Evolutionary conservation across 2,797 vertebrate species (phyloP).

Genomic region (Lacerta bilineata): DNA sequence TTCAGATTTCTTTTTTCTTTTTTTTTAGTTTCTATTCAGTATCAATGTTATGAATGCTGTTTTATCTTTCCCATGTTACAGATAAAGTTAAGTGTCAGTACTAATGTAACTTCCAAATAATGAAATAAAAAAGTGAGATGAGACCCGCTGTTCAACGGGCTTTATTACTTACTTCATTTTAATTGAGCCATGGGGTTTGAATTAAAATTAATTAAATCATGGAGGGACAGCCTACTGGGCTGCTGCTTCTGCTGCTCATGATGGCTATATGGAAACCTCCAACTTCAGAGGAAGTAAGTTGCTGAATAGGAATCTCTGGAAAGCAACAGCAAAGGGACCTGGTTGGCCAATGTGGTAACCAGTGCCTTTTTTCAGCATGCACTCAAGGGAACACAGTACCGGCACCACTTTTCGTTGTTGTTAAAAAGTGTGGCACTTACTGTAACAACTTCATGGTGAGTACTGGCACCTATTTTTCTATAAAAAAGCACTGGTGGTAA

Average conservation of each 20-base stretch:
- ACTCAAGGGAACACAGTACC: no score
- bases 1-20: not conserved
- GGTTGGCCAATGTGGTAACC: not conserved
- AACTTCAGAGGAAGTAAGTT: not conserved
- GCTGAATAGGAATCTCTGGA: not conserved
- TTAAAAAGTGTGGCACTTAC: no score
- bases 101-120: not conserved
- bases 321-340: not conserved
- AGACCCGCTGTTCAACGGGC: not conserved
- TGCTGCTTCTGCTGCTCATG: not conserved
- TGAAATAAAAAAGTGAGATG: not conserved
- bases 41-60: not conserved
- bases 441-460: no score
- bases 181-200: not conserved
- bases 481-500: no score
- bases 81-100: not conserved
- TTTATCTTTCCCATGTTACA: not conserved
- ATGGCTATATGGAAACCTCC: not conserved
- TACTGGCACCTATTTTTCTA: no score
- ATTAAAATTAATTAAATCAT: conserved; percentile 11
- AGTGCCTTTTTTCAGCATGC: not conserved
- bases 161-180: not conserved
- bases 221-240: no score
- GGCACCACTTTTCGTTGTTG: no score
- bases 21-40: not conserved